Percentiles rank a stretch among this genome's conserved stretches.
These are phyloP conservation scores for Latheticus oryzae DNA, from an alignment of 2,888 invertebrate species.

Conservation along the genomic window DNA sequence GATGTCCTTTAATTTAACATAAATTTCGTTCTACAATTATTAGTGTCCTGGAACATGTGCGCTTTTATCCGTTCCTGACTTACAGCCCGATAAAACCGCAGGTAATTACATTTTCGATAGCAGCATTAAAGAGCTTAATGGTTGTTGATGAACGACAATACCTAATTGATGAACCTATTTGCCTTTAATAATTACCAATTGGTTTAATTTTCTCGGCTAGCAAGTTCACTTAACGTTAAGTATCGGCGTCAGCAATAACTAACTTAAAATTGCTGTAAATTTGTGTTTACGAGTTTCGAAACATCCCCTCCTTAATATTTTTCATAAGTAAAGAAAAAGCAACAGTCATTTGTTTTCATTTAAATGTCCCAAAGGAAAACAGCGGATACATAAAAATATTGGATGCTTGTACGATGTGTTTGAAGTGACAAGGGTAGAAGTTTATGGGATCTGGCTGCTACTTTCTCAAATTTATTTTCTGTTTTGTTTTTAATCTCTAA, in stretches of 20 bases:
- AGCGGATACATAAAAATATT: conserved; percentile 53
- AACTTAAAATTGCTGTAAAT: conserved; percentile 37
- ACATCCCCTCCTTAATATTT: conserved; percentile 34
- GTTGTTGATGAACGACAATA: conserved; percentile 31
- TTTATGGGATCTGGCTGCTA: conserved; percentile 25
- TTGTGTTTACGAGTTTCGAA: conserved; percentile 32
- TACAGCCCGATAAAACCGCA: conserved; percentile 11
- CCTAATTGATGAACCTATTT: conserved; percentile 32
- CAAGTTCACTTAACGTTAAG: conserved; percentile 45
- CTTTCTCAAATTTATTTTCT: no score
- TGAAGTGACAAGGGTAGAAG: conserved; percentile 44
- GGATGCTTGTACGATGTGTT: conserved; percentile 41
- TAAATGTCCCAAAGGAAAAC: conserved; percentile 54
- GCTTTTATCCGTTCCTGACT: no score
- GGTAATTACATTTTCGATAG: conserved; percentile 23
- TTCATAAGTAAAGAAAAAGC: conserved; percentile 29
- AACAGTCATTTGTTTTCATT: conserved; percentile 59
- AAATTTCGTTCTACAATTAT: no score
- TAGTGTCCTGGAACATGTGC: no score
- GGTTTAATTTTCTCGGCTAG: conserved; percentile 43
- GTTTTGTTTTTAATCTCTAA: conserved; percentile 36
- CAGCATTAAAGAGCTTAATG: conserved; percentile 19
- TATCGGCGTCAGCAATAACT: conserved; percentile 41
- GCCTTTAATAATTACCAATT: conserved; percentile 46
- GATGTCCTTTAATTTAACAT: no score